Base-by-base conservation (phyloP, 2,797 vertebrate species). In the Platalea minor region DNA sequence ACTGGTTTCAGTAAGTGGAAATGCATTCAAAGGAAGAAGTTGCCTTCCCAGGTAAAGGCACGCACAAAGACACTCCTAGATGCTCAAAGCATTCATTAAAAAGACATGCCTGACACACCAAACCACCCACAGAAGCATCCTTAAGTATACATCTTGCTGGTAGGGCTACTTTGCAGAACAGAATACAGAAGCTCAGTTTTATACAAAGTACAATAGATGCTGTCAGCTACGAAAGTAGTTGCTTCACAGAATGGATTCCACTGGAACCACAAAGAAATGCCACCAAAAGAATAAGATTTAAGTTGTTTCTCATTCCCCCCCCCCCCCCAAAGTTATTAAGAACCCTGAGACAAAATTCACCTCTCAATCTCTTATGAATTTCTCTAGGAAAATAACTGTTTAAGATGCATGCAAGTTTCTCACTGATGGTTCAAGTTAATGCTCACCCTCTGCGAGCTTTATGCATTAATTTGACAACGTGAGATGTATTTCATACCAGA, bases 401-500 rank as follows among this genome's bases (percentile, higher is more conserved):
- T n/a, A 70, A 80, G 43, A 74, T 3, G 41, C 12, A n/a, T 21
- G 12, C 11, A 89, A 61, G 8, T 57, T 82, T 53, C 35, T 85
- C 69, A 68, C 29, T 72, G 29, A 50, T 19, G 37, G 39, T 45
- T 91, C 56, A 64, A 54, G 16, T 28, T 63, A 68, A 57, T 35
- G 26, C 11, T 75, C 37, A 25, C 14, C 74, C 24, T 61, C 56
- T 3, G 3, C 15, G 9, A 77, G 14, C 21, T 82, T 87, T 39
- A 60, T n/a, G 24, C n/a, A 46, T 74, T 91, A n/a, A 46, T 75
- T 60, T 72, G 67, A 59, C 37, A 85, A 65, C 2, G 39, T 6
- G 39, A 92, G 39, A 68, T n/a, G 11, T 19, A 73, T 43, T 83
- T 63, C 81, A 81, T 97, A 99, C 98, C 99, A 61, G 98, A 97